Percentiles rank a stretch among this genome's conserved stretches.
Conservation (phyloP, 2,797 vertebrate species). For the Bucorvus abyssinicus region DNA sequence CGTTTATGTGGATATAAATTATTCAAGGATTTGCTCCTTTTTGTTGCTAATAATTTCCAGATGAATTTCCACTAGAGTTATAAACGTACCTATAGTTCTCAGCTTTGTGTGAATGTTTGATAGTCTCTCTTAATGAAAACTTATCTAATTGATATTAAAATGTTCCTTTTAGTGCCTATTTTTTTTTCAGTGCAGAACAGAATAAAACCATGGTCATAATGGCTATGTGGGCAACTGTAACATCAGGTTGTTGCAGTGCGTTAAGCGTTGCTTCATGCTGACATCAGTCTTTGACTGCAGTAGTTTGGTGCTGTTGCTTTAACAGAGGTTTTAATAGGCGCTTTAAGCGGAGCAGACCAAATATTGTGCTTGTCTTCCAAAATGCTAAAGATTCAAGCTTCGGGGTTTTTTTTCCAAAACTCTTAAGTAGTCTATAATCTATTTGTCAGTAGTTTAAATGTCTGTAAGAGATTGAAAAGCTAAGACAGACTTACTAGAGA, state of each 20-base stretch:
- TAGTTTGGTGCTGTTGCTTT: not conserved
- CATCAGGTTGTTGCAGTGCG: not conserved
- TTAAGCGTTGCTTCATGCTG: not conserved
- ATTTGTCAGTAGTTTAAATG: slow-evolving; percentile 19
- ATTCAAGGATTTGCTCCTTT: not conserved
- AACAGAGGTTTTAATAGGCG: not conserved
- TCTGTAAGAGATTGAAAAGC: not conserved
- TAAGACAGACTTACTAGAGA: not conserved
- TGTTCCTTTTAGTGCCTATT: not conserved
- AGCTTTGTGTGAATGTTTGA: not conserved
- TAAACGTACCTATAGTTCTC: not conserved
- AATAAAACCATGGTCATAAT: not conserved
- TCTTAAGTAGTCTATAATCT: not conserved
- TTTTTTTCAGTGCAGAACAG: not conserved
- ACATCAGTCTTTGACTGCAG: not conserved
- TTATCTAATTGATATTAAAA: not conserved
- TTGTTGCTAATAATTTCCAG: not conserved
- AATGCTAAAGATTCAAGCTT: not conserved
- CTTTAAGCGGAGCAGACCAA: not conserved
- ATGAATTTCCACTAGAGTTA: not conserved
- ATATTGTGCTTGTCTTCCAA: not conserved
- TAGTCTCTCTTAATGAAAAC: not conserved
- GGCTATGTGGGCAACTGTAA: not conserved
- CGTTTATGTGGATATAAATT: not conserved
- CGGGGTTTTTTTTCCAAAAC: not conserved